A percentile compares a stretch with the other conserved stretches of the same genome.
These are phyloP conservation scores for Takifugu flavidus DNA, from an alignment of 2,113 vertebrate species.

Conservation along the genomic window DNA sequence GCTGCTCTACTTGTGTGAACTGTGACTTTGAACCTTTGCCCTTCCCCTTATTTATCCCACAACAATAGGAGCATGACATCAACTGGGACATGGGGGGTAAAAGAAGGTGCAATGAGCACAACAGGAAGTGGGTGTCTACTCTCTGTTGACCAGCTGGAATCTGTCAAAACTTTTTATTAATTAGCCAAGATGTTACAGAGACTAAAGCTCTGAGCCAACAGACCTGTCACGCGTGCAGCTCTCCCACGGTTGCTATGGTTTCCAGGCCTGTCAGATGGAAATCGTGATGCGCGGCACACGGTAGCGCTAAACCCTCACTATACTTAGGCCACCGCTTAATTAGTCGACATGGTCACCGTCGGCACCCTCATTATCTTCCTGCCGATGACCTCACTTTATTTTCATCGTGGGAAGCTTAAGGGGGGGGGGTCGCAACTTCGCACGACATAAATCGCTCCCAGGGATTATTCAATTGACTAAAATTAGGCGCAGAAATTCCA, in stretches of 20 bases:
- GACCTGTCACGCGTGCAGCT: too few relatives aligned
- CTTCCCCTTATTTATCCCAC: slow-evolving; percentile 64
- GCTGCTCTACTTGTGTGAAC: slow-evolving; percentile 52
- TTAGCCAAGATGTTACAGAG: slow-evolving; percentile 2
- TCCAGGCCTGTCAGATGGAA: too few relatives aligned
- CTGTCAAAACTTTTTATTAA: background rate
- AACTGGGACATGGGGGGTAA: slow-evolving; percentile 41
- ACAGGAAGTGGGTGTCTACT: background rate
- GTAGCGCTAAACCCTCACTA: slow-evolving; percentile 21
- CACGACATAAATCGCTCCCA: background rate
- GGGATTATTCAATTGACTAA: slow-evolving; percentile 44
- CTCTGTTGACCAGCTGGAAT: too few relatives aligned
- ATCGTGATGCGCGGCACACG: background rate
- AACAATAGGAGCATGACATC: slow-evolving; percentile 61
- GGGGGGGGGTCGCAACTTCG: background rate
- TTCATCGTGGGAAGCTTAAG: slow-evolving; percentile 4
- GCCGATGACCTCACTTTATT: slow-evolving; percentile 16
- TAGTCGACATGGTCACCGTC: slow-evolving; percentile 13
- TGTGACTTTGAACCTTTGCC: slow-evolving; percentile 58
- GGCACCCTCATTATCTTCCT: slow-evolving; percentile 21
- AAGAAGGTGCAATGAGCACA: background rate
- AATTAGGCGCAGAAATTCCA: slow-evolving; percentile 35
- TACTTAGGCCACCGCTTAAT: slow-evolving; percentile 35
- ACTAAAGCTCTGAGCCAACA: background rate
- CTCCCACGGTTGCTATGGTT: too few relatives aligned